Base-by-base conservation (phyloP, 2,888 invertebrate genomes). In the Dinocampus coccinellae region DNA sequence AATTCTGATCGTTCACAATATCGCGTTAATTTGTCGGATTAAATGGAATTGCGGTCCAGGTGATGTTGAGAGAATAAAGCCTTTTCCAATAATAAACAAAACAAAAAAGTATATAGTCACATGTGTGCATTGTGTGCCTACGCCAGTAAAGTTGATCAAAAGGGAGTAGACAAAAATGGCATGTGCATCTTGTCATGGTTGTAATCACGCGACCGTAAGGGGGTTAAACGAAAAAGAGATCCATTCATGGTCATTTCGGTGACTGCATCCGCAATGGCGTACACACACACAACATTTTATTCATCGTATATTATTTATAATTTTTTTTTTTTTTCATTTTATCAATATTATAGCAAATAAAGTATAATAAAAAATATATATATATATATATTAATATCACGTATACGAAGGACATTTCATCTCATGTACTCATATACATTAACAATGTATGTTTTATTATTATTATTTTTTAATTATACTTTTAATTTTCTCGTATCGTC, bases 211-310 rank as follows among this genome's bases (percentile, higher is more conserved):
- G 60, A 65, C 70, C 52, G 65, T 65, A 70, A 65, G 60, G 70
- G 70, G 70, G 58, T 70, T 58, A 70, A 64, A 70, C 70, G 29
- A 72, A 70, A 75, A 71, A 70, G 72, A 71, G 72, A 57, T 66
- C 68, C 73, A 74, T 77, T 77, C 74, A 77, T 74, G 73, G 73
- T 63, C 62, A 77, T 77, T 70, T 75, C 69, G 74, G 73, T 36
- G 72, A 67, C 70, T 70, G 72, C 62, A 24, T n/a, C 20, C 20
- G 42, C 57, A 64, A n/a, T 70, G 65, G 60, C 53, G 53, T 64
- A 64, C 26, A 2, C 36, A 24, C 47, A 55, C 16, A 47, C 34
- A 42, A 24, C 16, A 24, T 29, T 29, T 29, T 24, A 33, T 16
- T 13, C 24, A n/a, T 39, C 13, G 4, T 62, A 6, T 29, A 36